phyloP scores from a whole-genome alignment of 1,140 invertebrate genomes.

The Lepidurus arcticus region DNA sequence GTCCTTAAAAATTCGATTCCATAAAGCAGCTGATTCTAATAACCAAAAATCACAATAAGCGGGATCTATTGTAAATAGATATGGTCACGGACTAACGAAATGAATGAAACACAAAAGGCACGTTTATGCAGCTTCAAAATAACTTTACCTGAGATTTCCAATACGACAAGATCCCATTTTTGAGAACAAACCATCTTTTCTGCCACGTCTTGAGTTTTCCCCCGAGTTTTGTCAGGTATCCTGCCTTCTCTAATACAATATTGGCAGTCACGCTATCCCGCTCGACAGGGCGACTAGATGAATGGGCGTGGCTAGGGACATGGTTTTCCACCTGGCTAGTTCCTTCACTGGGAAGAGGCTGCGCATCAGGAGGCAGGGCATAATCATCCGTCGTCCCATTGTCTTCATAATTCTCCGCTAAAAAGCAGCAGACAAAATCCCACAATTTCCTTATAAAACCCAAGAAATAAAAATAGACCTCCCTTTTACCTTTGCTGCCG shows the following conservation, averaged over 20 bases:
- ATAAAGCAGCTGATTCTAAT: too few relatives aligned
- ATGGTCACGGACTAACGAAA: too few relatives aligned
- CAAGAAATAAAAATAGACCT: conserved; percentile 49
- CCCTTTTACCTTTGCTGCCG: conserved; percentile 56
- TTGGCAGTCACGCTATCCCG: conserved; percentile 47
- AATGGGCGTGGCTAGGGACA: conserved; percentile 27
- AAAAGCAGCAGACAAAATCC: neutral
- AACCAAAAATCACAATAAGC: too few relatives aligned
- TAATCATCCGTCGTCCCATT: conserved; percentile 65
- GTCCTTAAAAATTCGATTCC: too few relatives aligned
- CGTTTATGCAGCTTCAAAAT: neutral
- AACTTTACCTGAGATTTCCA: conserved; percentile 70
- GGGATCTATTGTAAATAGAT: too few relatives aligned
- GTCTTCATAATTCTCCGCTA: conserved; percentile 24
- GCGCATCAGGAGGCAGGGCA: conserved; percentile 69
- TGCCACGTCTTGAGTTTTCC: conserved; percentile 94
- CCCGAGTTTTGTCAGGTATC: conserved; percentile 87
- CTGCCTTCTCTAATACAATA: conserved; percentile 80
- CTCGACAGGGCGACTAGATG: neutral
- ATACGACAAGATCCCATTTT: conserved; percentile 83
- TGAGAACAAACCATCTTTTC: conserved; percentile 88
- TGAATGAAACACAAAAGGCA: too few relatives aligned
- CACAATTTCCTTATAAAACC: neutral
- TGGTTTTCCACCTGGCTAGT: neutral
- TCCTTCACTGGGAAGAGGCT: conserved; percentile 9